Evolutionary conservation across 2,113 vertebrate genomes (phyloP).

Genomic region (Erythrocercus mccallii): DNA sequence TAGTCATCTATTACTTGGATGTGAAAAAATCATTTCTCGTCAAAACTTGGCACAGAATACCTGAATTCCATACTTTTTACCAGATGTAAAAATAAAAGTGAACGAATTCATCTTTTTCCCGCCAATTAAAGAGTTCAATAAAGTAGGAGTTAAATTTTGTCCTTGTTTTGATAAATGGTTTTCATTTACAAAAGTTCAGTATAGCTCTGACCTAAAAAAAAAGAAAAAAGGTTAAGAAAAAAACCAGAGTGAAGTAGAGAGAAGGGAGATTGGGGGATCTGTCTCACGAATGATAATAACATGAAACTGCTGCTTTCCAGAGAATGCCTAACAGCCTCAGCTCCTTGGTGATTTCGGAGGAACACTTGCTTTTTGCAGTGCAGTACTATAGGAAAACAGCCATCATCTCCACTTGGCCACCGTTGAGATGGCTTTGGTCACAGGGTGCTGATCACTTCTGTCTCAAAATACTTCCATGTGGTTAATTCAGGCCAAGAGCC

Average conservation of each 20-base stretch:
- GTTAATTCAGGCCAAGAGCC: not conserved
- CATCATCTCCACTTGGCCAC: not conserved
- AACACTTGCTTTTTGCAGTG: accelerated
- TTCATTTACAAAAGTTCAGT: not conserved
- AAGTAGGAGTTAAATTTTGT: constrained; percentile 18
- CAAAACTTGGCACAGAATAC: constrained; percentile 40
- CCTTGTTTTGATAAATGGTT: constrained; percentile 14
- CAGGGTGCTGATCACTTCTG: not conserved
- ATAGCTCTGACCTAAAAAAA: not conserved
- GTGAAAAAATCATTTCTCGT: constrained; percentile 42
- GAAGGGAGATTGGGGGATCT: not conserved
- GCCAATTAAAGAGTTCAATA: constrained; percentile 2
- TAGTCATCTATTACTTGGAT: constrained; percentile 35
- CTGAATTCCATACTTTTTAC: constrained; percentile 59
- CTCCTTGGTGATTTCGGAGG: not conserved
- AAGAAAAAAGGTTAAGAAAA: no score
- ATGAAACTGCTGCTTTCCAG: not conserved
- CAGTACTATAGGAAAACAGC: accelerated
- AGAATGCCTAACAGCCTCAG: not conserved
- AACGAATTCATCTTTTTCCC: not conserved
- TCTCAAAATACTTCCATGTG: not conserved
- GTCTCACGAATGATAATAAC: not conserved
- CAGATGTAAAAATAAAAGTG: constrained; percentile 58
- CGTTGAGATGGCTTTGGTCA: not conserved
- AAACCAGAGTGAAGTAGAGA: not conserved